Base-by-base conservation (phyloP, 2,888 invertebrate genomes). In the Leuctra nigra region DNA sequence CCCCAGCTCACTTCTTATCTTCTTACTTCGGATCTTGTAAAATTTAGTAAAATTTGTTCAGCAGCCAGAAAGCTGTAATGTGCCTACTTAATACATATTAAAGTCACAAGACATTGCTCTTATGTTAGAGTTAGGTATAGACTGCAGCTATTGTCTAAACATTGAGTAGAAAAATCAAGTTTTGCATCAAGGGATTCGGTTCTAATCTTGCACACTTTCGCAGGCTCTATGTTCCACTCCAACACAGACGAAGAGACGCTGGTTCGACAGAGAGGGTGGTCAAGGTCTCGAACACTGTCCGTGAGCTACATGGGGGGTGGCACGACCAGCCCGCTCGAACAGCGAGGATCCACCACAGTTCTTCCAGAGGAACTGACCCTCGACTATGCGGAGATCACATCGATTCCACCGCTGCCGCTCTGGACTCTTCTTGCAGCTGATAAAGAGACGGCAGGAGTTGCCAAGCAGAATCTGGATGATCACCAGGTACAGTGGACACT, bases 381-480 rank as follows among this genome's bases (percentile, higher is more conserved):
- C 54, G 94, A 94, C 73, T 96, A 96, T 69, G 90, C 95, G 0
- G 98, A 99, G 72, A 88, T 98, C 59, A 91, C 91, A 1, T 94
- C 97, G n/a, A 95, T 99, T 63, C 95, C 99, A 1, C 97, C 99
- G 0, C 75, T 99, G 53, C 99, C 99, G 0, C 75, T 99, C 18
- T 98, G 96, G 90, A 95, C 95, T 2, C 77, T 99, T 1, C 76
- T 99, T 6, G 91, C 92, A 25, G 97, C 98, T 0, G 99, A 99
- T 69, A 87, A 88, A 66, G 71, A 82, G 82, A 74, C 81, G 1
- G 77, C 80, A 59, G 71, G 69, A 13, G 64, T 67, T 1, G 65
- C 66, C 23, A 65, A 63, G 13, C 70, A 72, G 25, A 66, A 65
- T 25, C 69, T 63, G 47, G 74, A 73, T 25, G 72, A 74, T 41